These are phyloP conservation scores for Rugalucina vietnamica DNA, from an alignment of 2,888 invertebrate species.

Conservation along the genomic window DNA sequence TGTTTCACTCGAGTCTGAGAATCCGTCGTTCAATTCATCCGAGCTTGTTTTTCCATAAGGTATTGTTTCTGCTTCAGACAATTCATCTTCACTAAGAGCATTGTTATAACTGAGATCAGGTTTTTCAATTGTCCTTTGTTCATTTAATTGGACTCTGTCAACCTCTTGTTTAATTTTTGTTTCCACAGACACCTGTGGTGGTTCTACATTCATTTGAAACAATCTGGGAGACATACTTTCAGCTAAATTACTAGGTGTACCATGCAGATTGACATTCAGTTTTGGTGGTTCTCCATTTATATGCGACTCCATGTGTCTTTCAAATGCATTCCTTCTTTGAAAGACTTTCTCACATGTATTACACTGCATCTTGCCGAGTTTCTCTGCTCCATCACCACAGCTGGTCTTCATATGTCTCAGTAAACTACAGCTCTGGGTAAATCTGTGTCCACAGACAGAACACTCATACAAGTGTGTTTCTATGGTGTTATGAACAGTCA, in stretches of 20 bases:
- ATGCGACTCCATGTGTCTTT: constrained; percentile 58
- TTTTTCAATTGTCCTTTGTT: too few relatives aligned
- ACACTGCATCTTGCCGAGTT: constrained; percentile 46
- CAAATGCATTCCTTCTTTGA: constrained; percentile 54
- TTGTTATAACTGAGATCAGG: too few relatives aligned
- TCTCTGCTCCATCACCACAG: constrained; percentile 37
- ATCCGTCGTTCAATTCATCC: constrained; percentile 10
- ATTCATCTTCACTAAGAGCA: not conserved
- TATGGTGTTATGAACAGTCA: constrained; percentile 56
- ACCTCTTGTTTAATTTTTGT: too few relatives aligned
- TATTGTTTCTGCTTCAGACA: constrained; percentile 3
- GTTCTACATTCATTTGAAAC: not conserved
- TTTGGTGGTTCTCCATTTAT: constrained; percentile 42
- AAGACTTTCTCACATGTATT: constrained; percentile 59
- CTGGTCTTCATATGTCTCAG: constrained; percentile 58
- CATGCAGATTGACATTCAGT: constrained; percentile 53
- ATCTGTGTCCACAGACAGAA: constrained; percentile 57
- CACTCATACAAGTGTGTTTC: constrained; percentile 62
- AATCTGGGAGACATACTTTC: not conserved
- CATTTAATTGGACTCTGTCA: too few relatives aligned
- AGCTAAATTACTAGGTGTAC: constrained; percentile 48
- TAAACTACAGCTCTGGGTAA: constrained; percentile 61
- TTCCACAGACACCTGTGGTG: too few relatives aligned
- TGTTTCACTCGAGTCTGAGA: constrained; percentile 40
- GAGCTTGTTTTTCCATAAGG: constrained; percentile 21